Conservation (phyloP, 1,140 invertebrate genomes). For the Choristoneura fumiferana region DNA sequence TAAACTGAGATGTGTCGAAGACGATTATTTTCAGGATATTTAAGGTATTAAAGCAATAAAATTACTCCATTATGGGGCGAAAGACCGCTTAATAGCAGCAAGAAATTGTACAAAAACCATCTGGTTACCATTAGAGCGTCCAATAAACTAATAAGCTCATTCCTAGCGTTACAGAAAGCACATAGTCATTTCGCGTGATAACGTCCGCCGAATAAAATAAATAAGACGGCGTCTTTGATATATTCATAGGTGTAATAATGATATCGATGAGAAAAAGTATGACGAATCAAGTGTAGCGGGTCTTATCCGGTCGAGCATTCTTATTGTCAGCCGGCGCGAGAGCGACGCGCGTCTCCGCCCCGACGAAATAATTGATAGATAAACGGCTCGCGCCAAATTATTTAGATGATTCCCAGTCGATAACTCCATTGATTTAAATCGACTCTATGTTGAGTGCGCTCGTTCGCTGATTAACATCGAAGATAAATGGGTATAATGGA, state of each 20-base stretch:
- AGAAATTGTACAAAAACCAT: slow-evolving; percentile 40
- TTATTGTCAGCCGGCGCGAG: slow-evolving; percentile 15
- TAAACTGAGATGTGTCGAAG: too few species aligned
- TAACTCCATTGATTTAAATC: slow-evolving; percentile 6
- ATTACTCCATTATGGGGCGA: slow-evolving; percentile 14
- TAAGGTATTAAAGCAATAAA: background rate
- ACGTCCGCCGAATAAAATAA: slow-evolving; percentile 55
- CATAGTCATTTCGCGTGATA: slow-evolving; percentile 60
- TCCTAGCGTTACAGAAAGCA: slow-evolving; percentile 55
- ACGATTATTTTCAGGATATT: too few species aligned
- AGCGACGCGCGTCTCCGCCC: background rate
- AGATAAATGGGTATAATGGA: slow-evolving; percentile 7
- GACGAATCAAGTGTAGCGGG: slow-evolving; percentile 38
- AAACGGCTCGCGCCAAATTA: background rate
- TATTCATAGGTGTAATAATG: slow-evolving; percentile 47
- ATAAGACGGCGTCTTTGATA: slow-evolving; percentile 51
- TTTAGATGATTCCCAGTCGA: background rate
- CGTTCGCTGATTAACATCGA: slow-evolving; percentile 4
- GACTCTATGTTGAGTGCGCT: background rate
- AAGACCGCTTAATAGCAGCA: slow-evolving; percentile 20
- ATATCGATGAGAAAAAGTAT: slow-evolving; percentile 42
- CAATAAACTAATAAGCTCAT: slow-evolving; percentile 46
- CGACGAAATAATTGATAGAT: slow-evolving; percentile 12
- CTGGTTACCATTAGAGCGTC: slow-evolving; percentile 42
- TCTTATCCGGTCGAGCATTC: slow-evolving; percentile 34